Base-by-base conservation (phyloP, 2,888 invertebrate species). In the Phorcus lineatus region DNA sequence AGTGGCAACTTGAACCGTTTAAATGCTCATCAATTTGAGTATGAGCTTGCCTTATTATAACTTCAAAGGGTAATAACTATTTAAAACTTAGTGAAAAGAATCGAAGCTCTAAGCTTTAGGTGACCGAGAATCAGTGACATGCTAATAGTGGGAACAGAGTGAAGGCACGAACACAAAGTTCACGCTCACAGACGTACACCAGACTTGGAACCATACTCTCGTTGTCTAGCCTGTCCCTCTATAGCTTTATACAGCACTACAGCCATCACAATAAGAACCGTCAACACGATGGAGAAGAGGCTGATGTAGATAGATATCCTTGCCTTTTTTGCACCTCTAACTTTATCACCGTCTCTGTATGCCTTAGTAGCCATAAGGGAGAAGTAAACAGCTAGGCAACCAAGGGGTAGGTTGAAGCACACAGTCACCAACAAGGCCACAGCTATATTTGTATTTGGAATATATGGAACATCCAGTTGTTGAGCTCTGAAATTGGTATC, bases 391-490 rank as follows among this genome's bases (percentile, higher is more conserved):
- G 88, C 87, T 3, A 87, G 47, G 2, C 80, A 83, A 22, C 88
- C 88, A 2, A 88, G 75, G 0, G 87, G 85, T 2, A 86, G 76
- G 70, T 87, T 87, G 70, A 88, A 88, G 80, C 88, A 88, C 9
- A 87, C 62, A 36, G 86, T 85, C 16, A 87, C 86, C 53, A 88
- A 78, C 77, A 85, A 86, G 22, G 87, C 87, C 9, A 88, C 77
- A 11, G 85, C 80, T 40, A 87, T 77, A 75, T 88, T 87, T 9
- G 88, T 88, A 57, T 86, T 86, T 0, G 87, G 87, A 47, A 82
- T 53, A 24, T 75, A 54, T 0, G 53, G 54, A 28, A 77, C 31
- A 28, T 74, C 31, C 28, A 40, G 31, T 47, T 74, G 28, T 28
- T 24, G 16, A 62, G 62, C 24, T 28, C 24, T 62, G 62, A 28